Base-by-base conservation (phyloP, 2,113 vertebrate genomes). In the Pimephales promelas region DNA sequence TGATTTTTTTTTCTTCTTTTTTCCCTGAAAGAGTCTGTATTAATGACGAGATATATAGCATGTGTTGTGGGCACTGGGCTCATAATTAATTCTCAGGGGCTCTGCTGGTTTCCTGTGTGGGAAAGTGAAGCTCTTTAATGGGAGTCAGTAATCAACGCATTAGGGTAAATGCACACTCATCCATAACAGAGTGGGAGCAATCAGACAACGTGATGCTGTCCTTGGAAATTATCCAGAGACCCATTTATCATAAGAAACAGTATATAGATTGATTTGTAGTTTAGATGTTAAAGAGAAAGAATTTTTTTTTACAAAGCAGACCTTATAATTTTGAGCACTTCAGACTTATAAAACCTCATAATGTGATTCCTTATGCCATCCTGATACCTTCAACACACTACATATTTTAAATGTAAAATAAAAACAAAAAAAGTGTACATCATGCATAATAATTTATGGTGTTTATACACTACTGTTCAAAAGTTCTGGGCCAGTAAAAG, bases 21-120 rank as follows among this genome's bases (percentile, higher is more conserved):
- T 24, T 72, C 8, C 10, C 40, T 28, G 43, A 26, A 45, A 73
- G 71, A 8, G 70, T 7, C 24, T 20, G 72, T 26, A 18, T 31
- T 52, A 10, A 52, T 52, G 7, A 18, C 28, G 70, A 45, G 13
- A 10, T 11, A 18, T 73, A 47, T 26, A 20, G 71, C 3, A 43
- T 26, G 13, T 59, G 56, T 59, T 77, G n/a, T 79, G 76, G 34
- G 76, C 61, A 45, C 43, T 79, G 76, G 34, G 76, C 61, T 62
- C 43, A 26, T 79, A 28, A 62, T 62, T 79, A 28, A 62, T 59
- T 62, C 56, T 61, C 34, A 26, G 8, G 8, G 75, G 56, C 22
- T 61, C 11, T 26, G 20, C 54, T 26, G 70, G 34, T 59, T 59
- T 79, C 57, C 57, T 62, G 57, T 79, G 76, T 79, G 76, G 75